Evolutionary conservation across 2,888 invertebrate genomes (phyloP), one percentile per base, ranked within the genome.

Genomic region (Amphimallon solstitiale): DNA sequence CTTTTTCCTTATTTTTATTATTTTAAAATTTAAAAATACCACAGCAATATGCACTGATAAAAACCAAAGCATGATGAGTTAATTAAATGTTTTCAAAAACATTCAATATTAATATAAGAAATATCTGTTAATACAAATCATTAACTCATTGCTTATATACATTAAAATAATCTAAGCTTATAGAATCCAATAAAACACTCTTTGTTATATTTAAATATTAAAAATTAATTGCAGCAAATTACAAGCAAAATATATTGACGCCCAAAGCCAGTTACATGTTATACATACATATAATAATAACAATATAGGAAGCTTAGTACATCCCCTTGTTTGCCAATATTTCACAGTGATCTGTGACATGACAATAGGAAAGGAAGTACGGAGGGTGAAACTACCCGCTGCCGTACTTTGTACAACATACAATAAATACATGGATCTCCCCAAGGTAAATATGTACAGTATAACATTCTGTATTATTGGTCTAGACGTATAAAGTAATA

Each of bases 251-350:
- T 7, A 14, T 15, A 43, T 7, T 7, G 1, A 43, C n/a, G 17
- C 43, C 14, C 14, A 14, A 14, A 12, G 40, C 14, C 43, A 12
- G 2, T 15, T 14, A 15, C 14, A 43, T 43, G 7, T 17, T 14
- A 14, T 14, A 5, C 1, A 15, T 7, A 43, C 43, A 15, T 14
- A 14, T 15, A 14, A 17, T 56, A 38, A 56, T 56, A 56, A 56
- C 15, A 56, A 56, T 54, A 63, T 63, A 52, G 54, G 54, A 45
- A 45, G 63, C 63, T 63, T 54, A 63, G 7, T 9, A 19, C 54
- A n/a, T n/a, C 63, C 56, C 9, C 63, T 63, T 63, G 63, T 63
- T 63, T 63, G 63, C 63, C 40, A 63, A 63, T 63, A 63, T 63
- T 63, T 63, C 63, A 63, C 54, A 43, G 29, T 54, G 63, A 63